These are phyloP conservation scores for Mustela lutreola DNA, from an alignment of 2,113 vertebrate genomes.

Conservation along the genomic window DNA sequence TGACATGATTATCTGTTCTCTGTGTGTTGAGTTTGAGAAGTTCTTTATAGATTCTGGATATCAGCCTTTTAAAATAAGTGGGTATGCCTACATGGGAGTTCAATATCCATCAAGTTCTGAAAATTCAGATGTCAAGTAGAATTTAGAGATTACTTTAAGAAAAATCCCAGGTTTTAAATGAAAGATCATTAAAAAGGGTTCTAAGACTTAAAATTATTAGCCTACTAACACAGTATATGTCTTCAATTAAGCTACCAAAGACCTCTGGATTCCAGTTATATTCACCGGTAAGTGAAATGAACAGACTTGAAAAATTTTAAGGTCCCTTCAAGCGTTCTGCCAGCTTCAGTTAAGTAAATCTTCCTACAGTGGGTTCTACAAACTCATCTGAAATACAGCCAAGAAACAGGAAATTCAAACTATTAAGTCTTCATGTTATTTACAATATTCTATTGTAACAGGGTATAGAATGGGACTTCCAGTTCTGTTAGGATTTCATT, in stretches of 20 bases:
- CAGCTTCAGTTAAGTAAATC: neutral
- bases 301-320: neutral
- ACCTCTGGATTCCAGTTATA: neutral
- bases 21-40: no score
- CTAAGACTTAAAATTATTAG: neutral
- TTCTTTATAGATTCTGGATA: no score
- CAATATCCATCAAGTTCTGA: neutral
- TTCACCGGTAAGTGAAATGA: neutral
- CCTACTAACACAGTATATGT: neutral
- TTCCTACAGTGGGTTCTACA: neutral
- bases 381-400: slow-evolving; percentile 23
- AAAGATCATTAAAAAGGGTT: slow-evolving; percentile 25
- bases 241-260: neutral
- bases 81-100: neutral
- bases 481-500: slow-evolving; percentile 20
- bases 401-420: slow-evolving; percentile 26
- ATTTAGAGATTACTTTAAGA: neutral
- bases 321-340: neutral
- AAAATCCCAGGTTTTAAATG: neutral
- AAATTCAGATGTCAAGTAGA: neutral
- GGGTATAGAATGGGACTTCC: neutral
- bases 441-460: neutral
- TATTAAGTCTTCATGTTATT: neutral
- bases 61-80: neutral
- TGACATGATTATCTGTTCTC: no score